phyloP scores from a whole-genome alignment of 2,888 invertebrate genomes.

The Pristionchus maxplancki region DNA sequence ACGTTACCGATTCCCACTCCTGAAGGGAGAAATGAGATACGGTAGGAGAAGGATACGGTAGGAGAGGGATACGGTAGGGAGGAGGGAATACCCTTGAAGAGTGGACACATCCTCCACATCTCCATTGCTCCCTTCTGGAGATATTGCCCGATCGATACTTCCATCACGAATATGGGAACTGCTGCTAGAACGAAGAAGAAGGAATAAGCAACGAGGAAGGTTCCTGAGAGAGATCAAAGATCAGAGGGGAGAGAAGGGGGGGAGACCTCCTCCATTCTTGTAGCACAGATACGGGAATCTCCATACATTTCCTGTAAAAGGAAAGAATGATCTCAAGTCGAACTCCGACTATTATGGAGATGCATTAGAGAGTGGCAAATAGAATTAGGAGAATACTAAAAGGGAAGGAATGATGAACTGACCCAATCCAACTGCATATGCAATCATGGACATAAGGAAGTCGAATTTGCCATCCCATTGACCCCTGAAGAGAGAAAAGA shows the following conservation, averaged over 20 bases:
- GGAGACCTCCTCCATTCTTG: constrained; percentile 76
- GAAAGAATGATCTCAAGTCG: background rate
- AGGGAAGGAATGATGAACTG: constrained; percentile 1
- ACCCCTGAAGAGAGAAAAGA: constrained; percentile 57
- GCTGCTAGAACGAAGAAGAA: constrained; percentile 76
- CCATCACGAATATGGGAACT: constrained; percentile 76
- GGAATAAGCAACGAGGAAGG: constrained; percentile 76
- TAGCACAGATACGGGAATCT: constrained; percentile 77
- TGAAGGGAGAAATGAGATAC: constrained; percentile 54
- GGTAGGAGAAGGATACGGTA: constrained; percentile 5
- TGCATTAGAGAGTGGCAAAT: constrained; percentile 39
- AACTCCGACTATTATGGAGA: background rate
- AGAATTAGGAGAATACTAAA: constrained; percentile 10
- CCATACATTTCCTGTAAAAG: constrained; percentile 73
- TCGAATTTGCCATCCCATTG: constrained; percentile 76
- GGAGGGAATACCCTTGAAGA: constrained; percentile 69
- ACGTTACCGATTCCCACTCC: constrained; percentile 78
- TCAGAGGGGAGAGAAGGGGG: background rate
- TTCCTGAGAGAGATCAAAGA: constrained; percentile 57
- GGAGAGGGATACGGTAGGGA: background rate
- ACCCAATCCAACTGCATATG: constrained; percentile 78
- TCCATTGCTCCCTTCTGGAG: constrained; percentile 77
- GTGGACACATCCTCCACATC: constrained; percentile 77
- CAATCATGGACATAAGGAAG: constrained; percentile 77
- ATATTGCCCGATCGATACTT: constrained; percentile 76